phyloP scores from a whole-genome alignment of 2,113 vertebrate species.

The human region DNA sequence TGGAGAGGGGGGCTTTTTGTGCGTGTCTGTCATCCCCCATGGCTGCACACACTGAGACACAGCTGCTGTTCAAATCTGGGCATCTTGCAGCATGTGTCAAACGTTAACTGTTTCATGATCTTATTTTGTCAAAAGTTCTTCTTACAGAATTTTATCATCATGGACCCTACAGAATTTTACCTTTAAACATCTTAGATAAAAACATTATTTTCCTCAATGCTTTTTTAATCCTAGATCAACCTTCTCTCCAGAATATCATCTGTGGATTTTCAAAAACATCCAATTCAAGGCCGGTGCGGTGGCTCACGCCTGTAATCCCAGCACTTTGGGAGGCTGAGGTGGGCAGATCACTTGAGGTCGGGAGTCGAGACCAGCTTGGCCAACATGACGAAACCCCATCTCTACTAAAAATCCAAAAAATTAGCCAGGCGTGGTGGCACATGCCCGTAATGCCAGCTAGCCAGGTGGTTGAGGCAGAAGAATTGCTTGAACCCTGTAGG shows the following conservation, averaged over 20 bases:
- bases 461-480: too few species aligned
- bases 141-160: neutral
- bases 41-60: neutral
- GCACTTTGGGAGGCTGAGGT: too few species aligned
- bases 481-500: too few species aligned
- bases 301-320: too few species aligned
- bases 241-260: neutral
- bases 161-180: neutral
- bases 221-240: neutral
- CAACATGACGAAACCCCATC: too few species aligned
- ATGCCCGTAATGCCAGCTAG: too few species aligned
- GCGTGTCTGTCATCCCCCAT: neutral
- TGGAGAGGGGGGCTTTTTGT: neutral
- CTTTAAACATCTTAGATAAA: neutral
- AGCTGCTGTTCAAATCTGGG: constrained; percentile 28
- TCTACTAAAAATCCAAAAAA: too few species aligned
- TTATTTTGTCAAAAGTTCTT: neutral
- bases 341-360: too few species aligned
- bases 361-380: too few species aligned
- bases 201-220: neutral
- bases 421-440: too few species aligned
- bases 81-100: neutral
- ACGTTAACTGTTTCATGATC: neutral
- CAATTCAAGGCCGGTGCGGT: neutral
- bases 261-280: constrained; percentile 27